Evolutionary conservation across 2,888 invertebrate genomes (phyloP).

Genomic region (Oscheius myriophilus): DNA sequence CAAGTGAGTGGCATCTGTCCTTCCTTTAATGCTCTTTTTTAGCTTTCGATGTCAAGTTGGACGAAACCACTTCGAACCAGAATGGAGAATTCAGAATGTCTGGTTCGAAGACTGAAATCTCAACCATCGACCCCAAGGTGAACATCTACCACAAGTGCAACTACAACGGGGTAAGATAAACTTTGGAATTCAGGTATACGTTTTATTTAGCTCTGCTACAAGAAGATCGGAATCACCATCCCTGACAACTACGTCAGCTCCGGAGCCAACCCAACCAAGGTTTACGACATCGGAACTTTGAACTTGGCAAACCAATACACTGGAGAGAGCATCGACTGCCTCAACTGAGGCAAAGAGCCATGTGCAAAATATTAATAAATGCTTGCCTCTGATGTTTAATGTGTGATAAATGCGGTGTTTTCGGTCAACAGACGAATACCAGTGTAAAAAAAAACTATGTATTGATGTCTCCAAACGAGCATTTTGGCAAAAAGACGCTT

Average conservation of each 20-base stretch:
- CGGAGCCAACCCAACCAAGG: constrained; percentile 46
- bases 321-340: constrained; percentile 56
- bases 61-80: constrained; percentile 37
- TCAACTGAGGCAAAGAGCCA: constrained; percentile 31
- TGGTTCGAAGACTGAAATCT: constrained; percentile 52
- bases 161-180: constrained; percentile 41
- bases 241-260: constrained; percentile 51
- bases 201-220: constrained; percentile 45
- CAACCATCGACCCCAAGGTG: constrained; percentile 51
- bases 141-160: constrained; percentile 60
- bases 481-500: too few species aligned
- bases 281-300: constrained; percentile 54
- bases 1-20: constrained; percentile 36
- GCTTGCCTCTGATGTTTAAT: too few species aligned
- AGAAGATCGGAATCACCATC: constrained; percentile 57
- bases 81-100: constrained; percentile 49
- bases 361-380: too few species aligned
- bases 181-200: background rate
- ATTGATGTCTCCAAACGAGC: too few species aligned
- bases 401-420: too few species aligned
- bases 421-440: too few species aligned
- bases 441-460: too few species aligned
- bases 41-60: constrained; percentile 49
- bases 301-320: constrained; percentile 56
- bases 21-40: constrained; percentile 18